phyloP scores from a whole-genome alignment of 2,113 vertebrate genomes.

The Suricata suricatta region DNA sequence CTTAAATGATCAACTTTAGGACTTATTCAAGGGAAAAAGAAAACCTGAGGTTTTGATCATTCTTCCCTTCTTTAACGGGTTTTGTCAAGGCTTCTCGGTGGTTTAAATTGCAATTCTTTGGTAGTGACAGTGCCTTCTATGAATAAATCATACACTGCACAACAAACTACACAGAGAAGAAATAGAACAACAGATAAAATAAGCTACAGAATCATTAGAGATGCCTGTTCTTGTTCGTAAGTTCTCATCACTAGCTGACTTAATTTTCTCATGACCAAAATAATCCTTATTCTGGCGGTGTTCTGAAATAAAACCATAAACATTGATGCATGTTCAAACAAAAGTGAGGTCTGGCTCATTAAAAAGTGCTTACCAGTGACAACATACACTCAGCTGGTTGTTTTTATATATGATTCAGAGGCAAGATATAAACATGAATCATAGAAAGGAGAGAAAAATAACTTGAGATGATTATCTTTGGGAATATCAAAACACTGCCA shows the following conservation, averaged over 20 bases:
- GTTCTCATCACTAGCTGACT: conserved; percentile 78
- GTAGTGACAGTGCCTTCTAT: conserved; percentile 70
- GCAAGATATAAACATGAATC: conserved; percentile 61
- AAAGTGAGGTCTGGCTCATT: conserved; percentile 62
- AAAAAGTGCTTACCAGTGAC: conserved; percentile 53
- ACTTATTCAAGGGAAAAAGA: conserved; percentile 70
- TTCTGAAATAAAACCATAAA: conserved; percentile 69
- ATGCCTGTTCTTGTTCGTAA: conserved; percentile 77
- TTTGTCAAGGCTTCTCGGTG: conserved; percentile 76
- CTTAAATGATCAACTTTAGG: conserved; percentile 50
- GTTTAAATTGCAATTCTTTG: conserved; percentile 68
- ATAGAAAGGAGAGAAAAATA: conserved; percentile 27
- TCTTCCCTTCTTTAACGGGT: conserved; percentile 75
- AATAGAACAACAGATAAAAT: conserved; percentile 76
- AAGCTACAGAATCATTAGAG: conserved; percentile 68
- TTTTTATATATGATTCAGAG: conserved; percentile 58
- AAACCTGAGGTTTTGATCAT: conserved; percentile 71
- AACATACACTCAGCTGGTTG: conserved; percentile 34
- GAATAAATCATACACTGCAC: conserved; percentile 83
- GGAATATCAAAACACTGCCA: conserved; percentile 64
- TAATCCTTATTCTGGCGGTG: conserved; percentile 37
- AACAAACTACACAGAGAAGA: conserved; percentile 69
- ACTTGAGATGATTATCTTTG: not conserved
- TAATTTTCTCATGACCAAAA: conserved; percentile 75
- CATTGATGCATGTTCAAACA: conserved; percentile 51